These are phyloP conservation scores for Cydia fagiglandana DNA, from an alignment of 1,140 invertebrate species.

Conservation along the genomic window DNA sequence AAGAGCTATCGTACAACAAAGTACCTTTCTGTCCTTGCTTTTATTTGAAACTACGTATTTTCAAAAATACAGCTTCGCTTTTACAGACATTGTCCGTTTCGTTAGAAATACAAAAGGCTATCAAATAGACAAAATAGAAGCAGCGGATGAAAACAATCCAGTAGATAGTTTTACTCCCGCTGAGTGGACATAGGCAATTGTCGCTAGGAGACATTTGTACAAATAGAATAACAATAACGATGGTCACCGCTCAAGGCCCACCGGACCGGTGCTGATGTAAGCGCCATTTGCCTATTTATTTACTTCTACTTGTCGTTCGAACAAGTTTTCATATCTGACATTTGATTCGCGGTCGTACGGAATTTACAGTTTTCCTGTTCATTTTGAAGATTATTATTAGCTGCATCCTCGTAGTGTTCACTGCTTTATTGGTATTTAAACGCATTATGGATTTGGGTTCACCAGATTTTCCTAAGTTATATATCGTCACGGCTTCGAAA, in stretches of 20 bases:
- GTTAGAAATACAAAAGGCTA: neutral
- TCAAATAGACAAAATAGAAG: neutral
- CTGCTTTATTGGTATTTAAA: neutral
- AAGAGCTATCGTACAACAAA: neutral
- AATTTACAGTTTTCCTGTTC: neutral
- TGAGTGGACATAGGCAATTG: neutral
- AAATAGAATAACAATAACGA: conserved; percentile 32
- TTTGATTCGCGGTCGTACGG: conserved; percentile 13
- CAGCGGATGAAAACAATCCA: conserved; percentile 5
- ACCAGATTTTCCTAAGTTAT: too few relatives aligned
- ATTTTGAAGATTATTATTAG: neutral
- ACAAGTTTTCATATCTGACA: conserved; percentile 30
- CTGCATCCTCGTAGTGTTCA: neutral
- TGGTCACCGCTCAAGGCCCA: conserved; percentile 14
- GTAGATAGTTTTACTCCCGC: neutral
- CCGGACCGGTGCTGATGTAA: conserved; percentile 26
- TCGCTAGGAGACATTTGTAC: conserved; percentile 24
- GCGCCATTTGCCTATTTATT: conserved; percentile 19
- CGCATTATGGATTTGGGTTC: neutral
- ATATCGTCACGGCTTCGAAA: too few relatives aligned
- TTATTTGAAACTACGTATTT: neutral
- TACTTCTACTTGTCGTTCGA: conserved; percentile 17
- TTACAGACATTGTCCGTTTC: neutral
- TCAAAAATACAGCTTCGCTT: neutral
- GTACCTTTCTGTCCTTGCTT: too few relatives aligned